Percentiles rank a stretch among this genome's conserved stretches.
Evolutionary conservation across 2,113 vertebrate species (phyloP).

Genomic region (Cyprinodon tularosa): DNA sequence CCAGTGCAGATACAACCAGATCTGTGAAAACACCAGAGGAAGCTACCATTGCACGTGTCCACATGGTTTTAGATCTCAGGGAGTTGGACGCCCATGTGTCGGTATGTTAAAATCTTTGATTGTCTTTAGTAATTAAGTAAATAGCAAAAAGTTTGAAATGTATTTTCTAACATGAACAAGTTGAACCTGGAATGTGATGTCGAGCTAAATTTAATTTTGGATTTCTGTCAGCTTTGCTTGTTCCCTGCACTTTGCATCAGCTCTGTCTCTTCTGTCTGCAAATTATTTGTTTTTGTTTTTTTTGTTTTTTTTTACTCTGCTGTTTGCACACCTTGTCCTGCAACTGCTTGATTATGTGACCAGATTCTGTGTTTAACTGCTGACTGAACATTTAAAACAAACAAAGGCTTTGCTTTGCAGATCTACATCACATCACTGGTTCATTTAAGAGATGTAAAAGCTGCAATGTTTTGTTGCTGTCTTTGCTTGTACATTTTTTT

Average conservation of each 20-base stretch:
- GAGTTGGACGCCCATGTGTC: conserved; percentile 85
- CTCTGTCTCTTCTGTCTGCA: conserved; percentile 40
- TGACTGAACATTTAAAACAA: conserved; percentile 34
- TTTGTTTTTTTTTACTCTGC: conserved; percentile 14
- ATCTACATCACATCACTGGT: conserved; percentile 18
- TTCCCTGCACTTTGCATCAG: conserved; percentile 5
- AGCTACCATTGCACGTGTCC: conserved; percentile 93
- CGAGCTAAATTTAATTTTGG: neutral
- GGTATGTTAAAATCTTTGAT: conserved; percentile 81
- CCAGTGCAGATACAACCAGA: conserved; percentile 94
- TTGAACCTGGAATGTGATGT: neutral
- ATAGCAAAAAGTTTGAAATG: neutral
- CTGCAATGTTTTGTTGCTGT: neutral
- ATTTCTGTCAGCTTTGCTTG: conserved; percentile 1
- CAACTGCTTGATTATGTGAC: conserved; percentile 40
- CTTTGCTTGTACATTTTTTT: neutral
- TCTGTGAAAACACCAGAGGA: conserved; percentile 92
- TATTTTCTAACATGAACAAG: neutral
- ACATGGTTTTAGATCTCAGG: conserved; percentile 88
- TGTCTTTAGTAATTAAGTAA: neutral
- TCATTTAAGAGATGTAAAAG: neutral
- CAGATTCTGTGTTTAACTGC: conserved; percentile 14
- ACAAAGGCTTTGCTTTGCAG: neutral
- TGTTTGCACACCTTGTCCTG: neutral
- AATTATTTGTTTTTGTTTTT: conserved; percentile 7